phyloP scores from a whole-genome alignment of 2,888 invertebrate species.

The Chromoteleia sp. region DNA sequence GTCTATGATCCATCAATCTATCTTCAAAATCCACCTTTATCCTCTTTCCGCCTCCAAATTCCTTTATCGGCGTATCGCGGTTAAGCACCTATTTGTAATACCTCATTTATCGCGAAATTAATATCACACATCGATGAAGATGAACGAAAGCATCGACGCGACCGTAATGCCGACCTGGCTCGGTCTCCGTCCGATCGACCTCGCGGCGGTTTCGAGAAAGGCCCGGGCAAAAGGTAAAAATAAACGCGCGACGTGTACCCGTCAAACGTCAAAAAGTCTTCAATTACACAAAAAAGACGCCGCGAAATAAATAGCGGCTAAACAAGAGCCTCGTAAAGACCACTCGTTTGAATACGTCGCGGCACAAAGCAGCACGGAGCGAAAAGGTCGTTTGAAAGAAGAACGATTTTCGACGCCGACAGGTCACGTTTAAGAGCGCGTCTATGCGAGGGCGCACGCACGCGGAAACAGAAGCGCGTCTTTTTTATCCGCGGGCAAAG shows the following conservation, averaged over 20 bases:
- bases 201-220: not conserved
- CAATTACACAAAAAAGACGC: slow-evolving; percentile 28
- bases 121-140: slow-evolving; percentile 10
- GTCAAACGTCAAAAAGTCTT: slow-evolving; percentile 29
- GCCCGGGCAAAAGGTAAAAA: slow-evolving; percentile 10
- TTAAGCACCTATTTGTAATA: slow-evolving; percentile 4
- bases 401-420: slow-evolving; percentile 73
- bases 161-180: not conserved
- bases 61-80: not conserved
- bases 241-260: slow-evolving; percentile 29
- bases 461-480: slow-evolving; percentile 63
- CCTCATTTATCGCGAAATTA: slow-evolving; percentile 10
- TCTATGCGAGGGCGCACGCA: slow-evolving; percentile 51
- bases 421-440: slow-evolving; percentile 59
- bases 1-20: too few species aligned
- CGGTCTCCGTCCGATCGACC: not conserved
- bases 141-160: not conserved
- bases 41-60: not conserved
- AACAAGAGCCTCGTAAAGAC: slow-evolving; percentile 54
- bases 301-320: slow-evolving; percentile 43
- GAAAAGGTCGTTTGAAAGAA: slow-evolving; percentile 67
- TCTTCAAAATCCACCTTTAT: too few species aligned
- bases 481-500: slow-evolving; percentile 58
- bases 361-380: slow-evolving; percentile 46
- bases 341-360: slow-evolving; percentile 61